Evolutionary conservation across 2,113 vertebrate species (phyloP).

Genomic region (Crypturellus undulatus): DNA sequence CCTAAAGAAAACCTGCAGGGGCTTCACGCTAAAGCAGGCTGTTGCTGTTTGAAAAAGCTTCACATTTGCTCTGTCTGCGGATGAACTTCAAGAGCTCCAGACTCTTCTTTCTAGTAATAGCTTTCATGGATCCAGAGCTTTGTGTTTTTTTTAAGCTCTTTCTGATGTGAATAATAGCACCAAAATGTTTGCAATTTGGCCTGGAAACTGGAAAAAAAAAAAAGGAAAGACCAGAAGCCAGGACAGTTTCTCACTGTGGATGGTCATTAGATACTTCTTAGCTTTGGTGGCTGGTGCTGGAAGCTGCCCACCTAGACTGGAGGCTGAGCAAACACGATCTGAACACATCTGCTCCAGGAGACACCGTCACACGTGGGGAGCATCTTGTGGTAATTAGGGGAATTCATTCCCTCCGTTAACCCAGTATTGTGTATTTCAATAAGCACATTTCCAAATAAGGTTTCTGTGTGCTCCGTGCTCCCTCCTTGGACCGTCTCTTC

Average conservation of each 20-base stretch:
- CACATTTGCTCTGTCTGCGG: not conserved
- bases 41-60: not conserved
- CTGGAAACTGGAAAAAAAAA: not conserved
- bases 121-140: slow-evolving; percentile 13
- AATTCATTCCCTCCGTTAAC: not conserved
- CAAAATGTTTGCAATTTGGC: slow-evolving; percentile 26
- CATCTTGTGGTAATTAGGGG: slow-evolving; percentile 71
- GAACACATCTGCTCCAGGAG: slow-evolving; percentile 49
- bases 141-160: slow-evolving; percentile 13
- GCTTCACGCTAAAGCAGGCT: not conserved
- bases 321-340: slow-evolving; percentile 11
- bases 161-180: slow-evolving; percentile 50
- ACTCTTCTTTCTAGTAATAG: slow-evolving; percentile 47
- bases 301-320: slow-evolving; percentile 66
- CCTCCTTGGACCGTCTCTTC: not conserved
- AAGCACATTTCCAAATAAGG: slow-evolving; percentile 2
- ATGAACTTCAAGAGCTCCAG: not conserved
- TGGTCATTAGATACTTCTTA: slow-evolving; percentile 13
- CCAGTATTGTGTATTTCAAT: not conserved
- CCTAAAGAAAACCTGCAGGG: not conserved
- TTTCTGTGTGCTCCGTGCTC: not conserved
- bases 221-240: slow-evolving; percentile 26
- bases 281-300: slow-evolving; percentile 38
- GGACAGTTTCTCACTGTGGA: slow-evolving; percentile 1
- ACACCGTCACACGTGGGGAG: slow-evolving; percentile 60